Evolutionary conservation across 2,888 invertebrate genomes (phyloP).

Genomic region (Autographa gamma): DNA sequence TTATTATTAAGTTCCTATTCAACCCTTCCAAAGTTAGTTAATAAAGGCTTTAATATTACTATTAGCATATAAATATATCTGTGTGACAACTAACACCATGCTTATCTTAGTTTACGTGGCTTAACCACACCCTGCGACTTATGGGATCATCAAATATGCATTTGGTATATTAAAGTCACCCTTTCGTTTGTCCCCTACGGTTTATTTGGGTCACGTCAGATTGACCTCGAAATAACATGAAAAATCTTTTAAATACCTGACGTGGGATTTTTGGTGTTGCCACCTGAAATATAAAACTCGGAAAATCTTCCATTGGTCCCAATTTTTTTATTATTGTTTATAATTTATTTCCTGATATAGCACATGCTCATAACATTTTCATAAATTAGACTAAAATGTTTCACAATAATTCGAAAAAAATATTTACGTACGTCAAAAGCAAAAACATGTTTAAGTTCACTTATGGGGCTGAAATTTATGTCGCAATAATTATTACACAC

Average conservation of each 20-base stretch:
- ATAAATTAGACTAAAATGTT: too few species aligned
- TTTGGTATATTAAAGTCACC: slow-evolving; percentile 66
- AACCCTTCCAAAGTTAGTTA: neutral
- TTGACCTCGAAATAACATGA: slow-evolving; percentile 46
- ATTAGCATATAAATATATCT: slow-evolving; percentile 9
- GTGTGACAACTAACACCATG: slow-evolving; percentile 53
- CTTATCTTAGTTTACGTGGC: slow-evolving; percentile 64
- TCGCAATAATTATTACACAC: too few species aligned
- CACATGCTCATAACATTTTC: too few species aligned
- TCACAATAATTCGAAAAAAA: too few species aligned
- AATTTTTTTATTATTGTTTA: too few species aligned
- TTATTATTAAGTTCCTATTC: neutral
- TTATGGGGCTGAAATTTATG: too few species aligned
- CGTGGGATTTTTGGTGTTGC: slow-evolving; percentile 9
- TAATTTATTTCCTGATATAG: too few species aligned
- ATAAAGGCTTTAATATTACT: neutral
- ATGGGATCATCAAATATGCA: slow-evolving; percentile 70
- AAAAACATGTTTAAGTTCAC: too few species aligned
- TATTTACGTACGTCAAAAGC: too few species aligned
- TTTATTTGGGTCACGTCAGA: slow-evolving; percentile 49
- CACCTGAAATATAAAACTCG: too few species aligned
- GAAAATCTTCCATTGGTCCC: too few species aligned
- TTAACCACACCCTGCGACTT: slow-evolving; percentile 60
- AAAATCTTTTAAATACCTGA: slow-evolving; percentile 36
- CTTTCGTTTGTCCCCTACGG: slow-evolving; percentile 37